These are phyloP conservation scores for Cephalopholis sonnerati DNA, from an alignment of 2,113 vertebrate species.

Conservation along the genomic window DNA sequence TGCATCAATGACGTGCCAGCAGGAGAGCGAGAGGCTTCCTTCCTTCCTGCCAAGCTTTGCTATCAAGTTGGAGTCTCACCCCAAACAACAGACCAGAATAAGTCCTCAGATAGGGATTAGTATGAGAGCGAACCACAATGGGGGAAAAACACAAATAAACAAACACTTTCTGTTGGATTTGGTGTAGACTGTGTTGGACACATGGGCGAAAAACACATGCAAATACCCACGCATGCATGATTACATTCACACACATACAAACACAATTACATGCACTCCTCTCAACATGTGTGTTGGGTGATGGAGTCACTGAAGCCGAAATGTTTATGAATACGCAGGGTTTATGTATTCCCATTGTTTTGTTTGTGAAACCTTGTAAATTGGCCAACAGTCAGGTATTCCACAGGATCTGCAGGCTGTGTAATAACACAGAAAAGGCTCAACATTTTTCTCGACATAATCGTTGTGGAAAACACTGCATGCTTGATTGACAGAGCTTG, in stretches of 20 bases:
- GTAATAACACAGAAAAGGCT: conserved; percentile 36
- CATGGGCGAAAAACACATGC: conserved; percentile 44
- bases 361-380: conserved; percentile 57
- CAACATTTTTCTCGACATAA: conserved; percentile 50
- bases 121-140: conserved; percentile 44
- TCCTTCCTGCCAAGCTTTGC: conserved; percentile 63
- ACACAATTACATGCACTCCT: conserved; percentile 11
- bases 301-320: conserved; percentile 46
- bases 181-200: conserved; percentile 37
- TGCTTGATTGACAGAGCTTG: conserved; percentile 80
- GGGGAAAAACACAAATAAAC: conserved; percentile 59
- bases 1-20: conserved; percentile 63
- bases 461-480: conserved; percentile 53
- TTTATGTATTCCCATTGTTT: conserved; percentile 54
- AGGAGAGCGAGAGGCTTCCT: conserved; percentile 54
- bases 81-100: conserved; percentile 67
- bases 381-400: conserved; percentile 46
- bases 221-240: conserved; percentile 31
- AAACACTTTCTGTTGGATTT: conserved; percentile 62
- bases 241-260: conserved; percentile 2
- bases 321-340: conserved; percentile 58
- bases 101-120: conserved; percentile 74
- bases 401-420: conserved; percentile 5
- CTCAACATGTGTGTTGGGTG: conserved; percentile 22
- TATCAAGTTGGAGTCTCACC: conserved; percentile 60